phyloP scores from a whole-genome alignment of 2,113 vertebrate genomes.

The Acrocephalus arundinaceus region DNA sequence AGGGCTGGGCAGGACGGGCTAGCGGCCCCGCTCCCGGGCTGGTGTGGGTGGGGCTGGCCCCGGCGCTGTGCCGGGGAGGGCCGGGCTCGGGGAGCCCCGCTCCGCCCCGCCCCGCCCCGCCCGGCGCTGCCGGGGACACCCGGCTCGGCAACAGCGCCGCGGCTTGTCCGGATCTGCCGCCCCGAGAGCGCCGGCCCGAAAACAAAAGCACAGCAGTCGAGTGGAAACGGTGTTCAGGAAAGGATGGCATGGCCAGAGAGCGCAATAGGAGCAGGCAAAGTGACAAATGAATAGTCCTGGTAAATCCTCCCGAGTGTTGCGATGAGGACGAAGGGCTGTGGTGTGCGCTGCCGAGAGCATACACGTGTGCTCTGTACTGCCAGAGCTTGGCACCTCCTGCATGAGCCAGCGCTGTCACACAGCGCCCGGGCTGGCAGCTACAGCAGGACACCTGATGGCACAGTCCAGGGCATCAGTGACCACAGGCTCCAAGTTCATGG shows the following conservation, averaged over 20 bases:
- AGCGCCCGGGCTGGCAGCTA: not conserved
- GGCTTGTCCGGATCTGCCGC: not conserved
- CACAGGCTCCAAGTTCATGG: not conserved
- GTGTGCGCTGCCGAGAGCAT: not conserved
- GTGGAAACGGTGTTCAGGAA: accelerated
- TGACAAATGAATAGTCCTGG: accelerated
- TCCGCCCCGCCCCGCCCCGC: not conserved
- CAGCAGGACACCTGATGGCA: not conserved
- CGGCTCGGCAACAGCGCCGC: not conserved
- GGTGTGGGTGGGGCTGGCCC: not conserved
- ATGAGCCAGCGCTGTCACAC: not conserved
- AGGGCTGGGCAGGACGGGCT: not conserved
- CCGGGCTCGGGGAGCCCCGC: not conserved
- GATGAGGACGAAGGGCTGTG: not conserved
- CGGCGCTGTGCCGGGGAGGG: not conserved
- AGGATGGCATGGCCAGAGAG: accelerated
- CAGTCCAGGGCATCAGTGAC: not conserved
- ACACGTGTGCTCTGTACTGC: accelerated
- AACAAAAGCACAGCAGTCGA: accelerated
- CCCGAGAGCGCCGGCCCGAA: accelerated
- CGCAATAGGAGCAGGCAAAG: accelerated
- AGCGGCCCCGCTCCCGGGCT: not conserved
- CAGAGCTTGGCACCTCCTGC: not conserved
- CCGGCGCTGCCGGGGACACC: too few relatives aligned
- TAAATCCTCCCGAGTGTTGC: not conserved